Conservation (phyloP, 2,888 invertebrate species). For the Aleiodes alternator region DNA sequence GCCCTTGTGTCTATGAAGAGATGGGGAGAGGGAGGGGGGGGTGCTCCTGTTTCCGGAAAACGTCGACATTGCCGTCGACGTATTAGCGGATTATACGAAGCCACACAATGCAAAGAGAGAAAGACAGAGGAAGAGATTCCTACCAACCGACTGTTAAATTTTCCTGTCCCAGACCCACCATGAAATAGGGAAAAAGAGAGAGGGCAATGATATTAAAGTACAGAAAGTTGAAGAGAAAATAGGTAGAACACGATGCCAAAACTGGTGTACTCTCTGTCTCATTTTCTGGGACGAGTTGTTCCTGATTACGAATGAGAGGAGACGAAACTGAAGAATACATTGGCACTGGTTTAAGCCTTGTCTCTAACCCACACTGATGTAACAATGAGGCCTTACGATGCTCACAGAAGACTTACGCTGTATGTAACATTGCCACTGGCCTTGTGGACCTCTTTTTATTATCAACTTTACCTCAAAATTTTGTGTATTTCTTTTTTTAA, state of each 20-base stretch:
- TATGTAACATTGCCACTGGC: constrained; percentile 44
- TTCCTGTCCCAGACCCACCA: constrained; percentile 1
- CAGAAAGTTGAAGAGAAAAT: constrained; percentile 32
- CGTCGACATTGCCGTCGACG: constrained; percentile 54
- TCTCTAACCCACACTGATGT: constrained; percentile 16
- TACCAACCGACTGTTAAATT: not conserved
- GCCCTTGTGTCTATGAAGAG: not conserved
- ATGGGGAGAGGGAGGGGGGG: not conserved
- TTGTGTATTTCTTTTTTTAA: constrained; percentile 21
- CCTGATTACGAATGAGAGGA: constrained; percentile 8
- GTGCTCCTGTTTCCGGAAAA: constrained; percentile 36
- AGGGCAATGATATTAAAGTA: constrained; percentile 30
- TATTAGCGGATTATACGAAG: constrained; percentile 61
- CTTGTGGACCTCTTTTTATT: constrained; percentile 31
- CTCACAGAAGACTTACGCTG: constrained; percentile 67
- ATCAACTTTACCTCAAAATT: constrained; percentile 40
- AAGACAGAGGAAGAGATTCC: not conserved
- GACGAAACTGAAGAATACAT: constrained; percentile 52
- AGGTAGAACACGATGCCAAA: constrained; percentile 35
- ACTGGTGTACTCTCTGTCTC: constrained; percentile 10
- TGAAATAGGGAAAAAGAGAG: constrained; percentile 2
- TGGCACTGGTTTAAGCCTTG: constrained; percentile 61
- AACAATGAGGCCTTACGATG: constrained; percentile 68
- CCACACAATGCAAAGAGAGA: constrained; percentile 52
- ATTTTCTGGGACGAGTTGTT: not conserved